Percentiles rank a stretch among this genome's conserved stretches.
Evolutionary conservation across 2,797 vertebrate species (phyloP).

Genomic region (Austrolebias charrua): DNA sequence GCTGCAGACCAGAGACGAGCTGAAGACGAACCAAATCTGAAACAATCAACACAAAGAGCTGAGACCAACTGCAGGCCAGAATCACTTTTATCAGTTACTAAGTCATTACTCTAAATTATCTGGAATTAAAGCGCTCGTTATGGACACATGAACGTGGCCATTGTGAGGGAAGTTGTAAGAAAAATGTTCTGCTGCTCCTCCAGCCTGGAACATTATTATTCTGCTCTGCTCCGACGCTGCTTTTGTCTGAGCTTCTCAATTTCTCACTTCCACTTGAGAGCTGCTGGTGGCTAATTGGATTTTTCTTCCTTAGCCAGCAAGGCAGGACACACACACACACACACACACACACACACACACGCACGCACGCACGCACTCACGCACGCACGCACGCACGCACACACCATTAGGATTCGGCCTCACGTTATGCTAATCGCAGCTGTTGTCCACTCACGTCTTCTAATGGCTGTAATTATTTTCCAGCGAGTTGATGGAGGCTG

Average conservation of each 20-base stretch:
- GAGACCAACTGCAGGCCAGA: background rate
- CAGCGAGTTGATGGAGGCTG: conserved; percentile 26
- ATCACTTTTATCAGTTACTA: background rate
- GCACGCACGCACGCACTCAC: conserved; percentile 22
- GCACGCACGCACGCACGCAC: conserved; percentile 2
- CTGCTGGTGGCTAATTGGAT: conserved; percentile 63
- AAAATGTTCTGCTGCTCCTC: conserved; percentile 8
- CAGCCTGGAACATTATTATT: conserved; percentile 51
- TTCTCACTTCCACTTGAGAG: conserved; percentile 60
- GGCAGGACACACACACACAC: conserved; percentile 23
- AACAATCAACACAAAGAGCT: background rate
- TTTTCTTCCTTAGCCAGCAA: conserved; percentile 33
- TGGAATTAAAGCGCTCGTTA: conserved; percentile 1
- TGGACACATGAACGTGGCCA: background rate
- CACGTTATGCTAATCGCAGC: conserved; percentile 38
- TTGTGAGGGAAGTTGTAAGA: conserved; percentile 5
- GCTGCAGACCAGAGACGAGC: background rate
- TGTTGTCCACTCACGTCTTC: conserved; percentile 34
- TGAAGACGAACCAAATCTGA: background rate
- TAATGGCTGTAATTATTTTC: conserved; percentile 45
- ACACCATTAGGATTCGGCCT: conserved; percentile 41
- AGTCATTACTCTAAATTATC: conserved; percentile 3
- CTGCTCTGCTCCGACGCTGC: conserved; percentile 28
- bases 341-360: conserved; percentile 26
- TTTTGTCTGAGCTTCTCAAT: conserved; percentile 61